Evolutionary conservation across 2,888 invertebrate species (phyloP).

Genomic region (Nysson spinosus): DNA sequence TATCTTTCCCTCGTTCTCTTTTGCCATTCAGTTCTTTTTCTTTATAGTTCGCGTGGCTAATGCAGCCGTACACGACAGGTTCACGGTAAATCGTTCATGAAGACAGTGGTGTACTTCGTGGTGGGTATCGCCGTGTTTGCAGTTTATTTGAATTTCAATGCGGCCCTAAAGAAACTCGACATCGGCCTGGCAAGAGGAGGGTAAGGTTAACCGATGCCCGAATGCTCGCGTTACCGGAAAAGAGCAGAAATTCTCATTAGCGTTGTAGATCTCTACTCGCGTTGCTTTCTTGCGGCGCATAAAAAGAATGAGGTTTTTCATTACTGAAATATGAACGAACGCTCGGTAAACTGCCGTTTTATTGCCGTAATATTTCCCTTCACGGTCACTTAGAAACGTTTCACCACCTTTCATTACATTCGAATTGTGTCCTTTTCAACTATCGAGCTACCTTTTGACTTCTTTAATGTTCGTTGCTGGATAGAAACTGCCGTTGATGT

Average conservation of each 20-base stretch:
- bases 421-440: neutral
- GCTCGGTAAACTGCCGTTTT: neutral
- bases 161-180: slow-evolving; percentile 5
- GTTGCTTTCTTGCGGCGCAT: slow-evolving; percentile 14
- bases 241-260: slow-evolving; percentile 47
- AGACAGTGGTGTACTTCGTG: slow-evolving; percentile 25
- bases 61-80: slow-evolving; percentile 26
- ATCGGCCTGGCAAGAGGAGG: neutral
- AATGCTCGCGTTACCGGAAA: slow-evolving; percentile 20
- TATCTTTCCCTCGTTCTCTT: slow-evolving; percentile 11
- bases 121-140: slow-evolving; percentile 32
- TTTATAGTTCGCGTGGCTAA: slow-evolving; percentile 29
- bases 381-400: neutral
- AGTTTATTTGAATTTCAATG: slow-evolving; percentile 54
- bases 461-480: no score
- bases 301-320: slow-evolving; percentile 29
- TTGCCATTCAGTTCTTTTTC: slow-evolving; percentile 24
- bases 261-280: slow-evolving; percentile 32
- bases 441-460: neutral
- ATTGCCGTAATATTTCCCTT: neutral
- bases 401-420: neutral
- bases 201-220: slow-evolving; percentile 23
- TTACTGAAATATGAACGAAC: slow-evolving; percentile 14
- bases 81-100: slow-evolving; percentile 51
- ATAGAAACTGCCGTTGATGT: no score